Evolutionary conservation across 2,113 vertebrate genomes (phyloP).

Genomic region (human (Homo sapiens)): GRCh38 chr5:98755001-98755500

Average conservation of each 20-base stretch:
- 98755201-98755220: slow-evolving; percentile 5
- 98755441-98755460: neutral
- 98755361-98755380: neutral
- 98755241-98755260: slow-evolving; percentile 11
- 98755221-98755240: slow-evolving; percentile 33
- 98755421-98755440: neutral
- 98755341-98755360: neutral
- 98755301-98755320: slow-evolving; percentile 18
- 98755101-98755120: neutral
- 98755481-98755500: neutral
- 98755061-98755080: slow-evolving; percentile 3
- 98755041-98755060: neutral
- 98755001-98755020: slow-evolving; percentile 7
- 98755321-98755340: neutral
- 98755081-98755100: slow-evolving; percentile 39
- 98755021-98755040: neutral
- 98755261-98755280: slow-evolving; percentile 30
- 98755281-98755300: neutral
- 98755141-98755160: slow-evolving; percentile 42
- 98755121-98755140: neutral
- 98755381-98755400: neutral
- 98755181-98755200: neutral
- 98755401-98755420: neutral
- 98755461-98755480: neutral
- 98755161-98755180: slow-evolving; percentile 36